These are phyloP conservation scores for Torymus auratus DNA, from an alignment of 2,888 invertebrate species.

Conservation along the genomic window DNA sequence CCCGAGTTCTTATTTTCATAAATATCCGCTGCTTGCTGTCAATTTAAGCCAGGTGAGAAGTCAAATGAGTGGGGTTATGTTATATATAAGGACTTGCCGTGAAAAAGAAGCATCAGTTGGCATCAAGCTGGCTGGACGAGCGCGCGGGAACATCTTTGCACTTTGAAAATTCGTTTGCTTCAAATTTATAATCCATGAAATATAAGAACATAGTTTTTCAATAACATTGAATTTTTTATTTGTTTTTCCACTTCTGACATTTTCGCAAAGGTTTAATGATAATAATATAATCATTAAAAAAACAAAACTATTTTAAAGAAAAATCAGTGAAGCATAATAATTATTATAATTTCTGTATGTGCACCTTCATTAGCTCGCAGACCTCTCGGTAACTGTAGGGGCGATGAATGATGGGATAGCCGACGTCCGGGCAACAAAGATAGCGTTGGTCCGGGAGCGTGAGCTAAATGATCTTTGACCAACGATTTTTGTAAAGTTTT, in stretches of 20 bases:
- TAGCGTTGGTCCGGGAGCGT: too few relatives aligned
- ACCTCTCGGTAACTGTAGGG: slow-evolving; percentile 67
- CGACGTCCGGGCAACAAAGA: too few relatives aligned
- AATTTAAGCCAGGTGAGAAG: too few relatives aligned
- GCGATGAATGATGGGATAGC: slow-evolving; percentile 65
- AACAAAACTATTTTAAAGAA: too few relatives aligned
- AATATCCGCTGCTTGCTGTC: too few relatives aligned
- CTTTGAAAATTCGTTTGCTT: slow-evolving; percentile 65
- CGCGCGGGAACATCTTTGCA: too few relatives aligned
- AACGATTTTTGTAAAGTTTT: not conserved
- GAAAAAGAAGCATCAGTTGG: too few relatives aligned
- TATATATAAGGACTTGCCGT: too few relatives aligned
- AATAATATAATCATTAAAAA: not conserved
- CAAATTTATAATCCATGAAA: slow-evolving; percentile 55
- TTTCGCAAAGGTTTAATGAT: slow-evolving; percentile 62
- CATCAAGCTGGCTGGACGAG: too few relatives aligned
- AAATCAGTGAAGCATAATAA: not conserved
- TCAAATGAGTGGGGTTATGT: too few relatives aligned
- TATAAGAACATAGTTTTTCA: slow-evolving; percentile 64
- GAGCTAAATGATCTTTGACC: too few relatives aligned
- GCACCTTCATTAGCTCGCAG: slow-evolving; percentile 65
- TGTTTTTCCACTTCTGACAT: slow-evolving; percentile 67
- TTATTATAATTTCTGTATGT: slow-evolving; percentile 52
- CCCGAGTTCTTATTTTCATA: too few relatives aligned
- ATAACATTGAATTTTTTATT: slow-evolving; percentile 67